phyloP scores from a whole-genome alignment of 2,797 vertebrate species.

The Selene dorsalis region DNA sequence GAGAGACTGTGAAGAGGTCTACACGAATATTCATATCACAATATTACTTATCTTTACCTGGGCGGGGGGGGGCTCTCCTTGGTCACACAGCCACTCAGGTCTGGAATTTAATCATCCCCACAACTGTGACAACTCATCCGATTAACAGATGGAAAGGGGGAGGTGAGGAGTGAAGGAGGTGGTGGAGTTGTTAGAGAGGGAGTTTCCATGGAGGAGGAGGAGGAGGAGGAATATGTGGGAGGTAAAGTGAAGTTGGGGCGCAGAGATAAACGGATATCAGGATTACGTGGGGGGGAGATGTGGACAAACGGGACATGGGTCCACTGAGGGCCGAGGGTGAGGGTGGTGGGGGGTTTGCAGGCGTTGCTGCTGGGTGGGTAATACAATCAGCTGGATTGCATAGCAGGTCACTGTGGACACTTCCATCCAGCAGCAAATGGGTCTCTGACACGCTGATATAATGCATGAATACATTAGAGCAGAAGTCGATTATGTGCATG shows the following conservation, averaged over 20 bases:
- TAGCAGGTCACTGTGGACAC: constrained; percentile 16
- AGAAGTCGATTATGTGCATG: constrained; percentile 19
- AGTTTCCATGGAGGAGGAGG: constrained; percentile 17
- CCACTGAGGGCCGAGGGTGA: background rate
- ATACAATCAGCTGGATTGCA: constrained; percentile 21
- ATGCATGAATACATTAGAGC: constrained; percentile 33
- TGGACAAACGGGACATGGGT: constrained; percentile 2
- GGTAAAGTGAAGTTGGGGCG: constrained; percentile 24
- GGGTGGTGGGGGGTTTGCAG: background rate
- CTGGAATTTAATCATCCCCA: constrained; percentile 68
- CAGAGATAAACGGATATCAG: constrained; percentile 29
- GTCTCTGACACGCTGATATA: constrained; percentile 5
- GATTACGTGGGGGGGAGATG: background rate
- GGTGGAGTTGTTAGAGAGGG: constrained; percentile 47
- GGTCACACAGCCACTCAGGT: constrained; percentile 43
- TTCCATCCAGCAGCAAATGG: constrained; percentile 5
- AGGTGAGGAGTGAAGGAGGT: constrained; percentile 54
- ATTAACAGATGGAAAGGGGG: constrained; percentile 70
- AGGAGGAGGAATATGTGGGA: constrained; percentile 26
- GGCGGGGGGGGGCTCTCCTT: constrained; percentile 3
- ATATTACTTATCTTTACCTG: constrained; percentile 13
- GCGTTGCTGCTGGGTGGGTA: constrained; percentile 16
- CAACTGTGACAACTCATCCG: constrained; percentile 71
- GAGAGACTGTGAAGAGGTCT: constrained; percentile 13
- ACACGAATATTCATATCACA: constrained; percentile 19